Evolutionary conservation across 2,113 vertebrate genomes (phyloP), one percentile per base, ranked within the genome.

Genomic region (Menura novaehollandiae): DNA sequence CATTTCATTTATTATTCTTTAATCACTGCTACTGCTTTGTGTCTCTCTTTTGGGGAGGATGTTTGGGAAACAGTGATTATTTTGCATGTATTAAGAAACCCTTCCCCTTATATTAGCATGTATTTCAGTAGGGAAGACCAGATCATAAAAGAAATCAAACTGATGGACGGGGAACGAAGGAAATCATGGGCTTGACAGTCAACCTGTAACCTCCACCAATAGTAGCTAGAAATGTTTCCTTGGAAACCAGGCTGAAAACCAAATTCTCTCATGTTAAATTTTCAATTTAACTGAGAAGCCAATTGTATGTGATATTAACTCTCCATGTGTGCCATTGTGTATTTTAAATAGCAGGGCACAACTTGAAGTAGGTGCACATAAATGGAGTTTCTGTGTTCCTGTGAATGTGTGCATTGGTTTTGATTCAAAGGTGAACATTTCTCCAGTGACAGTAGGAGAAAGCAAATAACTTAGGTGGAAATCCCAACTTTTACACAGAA

Each of bases 141-240:
- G 30, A 62, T 79, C 28, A 72, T 80, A 76, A 91, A 96, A 89
- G 43, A 79, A 89, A 78, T 91, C n/a, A 85, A 85, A 80, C 14
- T 62, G 56, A 68, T 79, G 47, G 51, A 51, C n/a, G 8, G 28
- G 69, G 46, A 96, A 94, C 69, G 81, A 95, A 93, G 68, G 55
- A 91, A 80, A 59, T 41, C 0, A 1, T 88, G 55, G 56, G 69
- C 53, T 94, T 92, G 52, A 75, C 68, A 89, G 49, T 72, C 80
- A 87, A 72, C 76, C 26, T 91, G 47, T 88, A 84, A 91, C 60
- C 85, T 90, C 68, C 8, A 79, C 62, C 62, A 87, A 12, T 10
- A 85, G 62, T 39, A 73, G n/a, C 64, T 96, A 24, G 44, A 94
- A 91, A 66, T 62, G 88, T 96, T 94, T 89, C 94, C 94, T 89